Percentiles rank a stretch among this genome's conserved stretches.
These are phyloP conservation scores for Sacculina carcini DNA, from an alignment of 2,888 invertebrate species.

Conservation along the genomic window DNA sequence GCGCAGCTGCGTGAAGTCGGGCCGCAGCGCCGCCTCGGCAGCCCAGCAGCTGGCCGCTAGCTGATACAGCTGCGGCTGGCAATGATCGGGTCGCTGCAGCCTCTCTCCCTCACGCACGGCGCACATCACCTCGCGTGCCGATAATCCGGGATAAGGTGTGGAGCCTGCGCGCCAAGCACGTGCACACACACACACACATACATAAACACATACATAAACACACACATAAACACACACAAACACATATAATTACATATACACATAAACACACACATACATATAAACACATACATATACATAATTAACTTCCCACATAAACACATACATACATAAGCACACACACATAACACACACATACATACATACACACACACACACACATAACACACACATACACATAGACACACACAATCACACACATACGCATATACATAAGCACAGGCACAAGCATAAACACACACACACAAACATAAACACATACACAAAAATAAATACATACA, in stretches of 20 bases:
- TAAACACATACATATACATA: background rate
- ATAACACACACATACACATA: too few relatives aligned
- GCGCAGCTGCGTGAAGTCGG: slow-evolving; percentile 35
- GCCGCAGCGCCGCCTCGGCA: slow-evolving; percentile 41
- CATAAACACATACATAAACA: too few relatives aligned
- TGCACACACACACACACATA: background rate
- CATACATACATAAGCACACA: too few relatives aligned
- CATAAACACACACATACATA: too few relatives aligned
- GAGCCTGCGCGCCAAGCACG: slow-evolving; percentile 32
- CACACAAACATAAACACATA: too few relatives aligned
- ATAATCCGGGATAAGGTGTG: slow-evolving; percentile 60
- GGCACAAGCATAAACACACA: too few relatives aligned
- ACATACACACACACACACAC: too few relatives aligned
- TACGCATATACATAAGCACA: too few relatives aligned
- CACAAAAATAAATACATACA: slow-evolving; percentile 1
- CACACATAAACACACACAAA: too few relatives aligned
- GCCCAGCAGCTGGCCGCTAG: slow-evolving; percentile 34
- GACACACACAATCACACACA: too few relatives aligned
- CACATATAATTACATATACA: too few relatives aligned
- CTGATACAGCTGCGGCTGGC: slow-evolving; percentile 38
- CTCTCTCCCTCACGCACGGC: slow-evolving; percentile 49
- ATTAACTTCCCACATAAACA: background rate
- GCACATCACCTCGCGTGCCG: slow-evolving; percentile 53
- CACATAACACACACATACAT: too few relatives aligned
- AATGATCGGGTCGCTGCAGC: slow-evolving; percentile 49